Evolutionary conservation across 2,888 invertebrate genomes (phyloP), one percentile per base, ranked within the genome.

Genomic region (Brenthis hecate): DNA sequence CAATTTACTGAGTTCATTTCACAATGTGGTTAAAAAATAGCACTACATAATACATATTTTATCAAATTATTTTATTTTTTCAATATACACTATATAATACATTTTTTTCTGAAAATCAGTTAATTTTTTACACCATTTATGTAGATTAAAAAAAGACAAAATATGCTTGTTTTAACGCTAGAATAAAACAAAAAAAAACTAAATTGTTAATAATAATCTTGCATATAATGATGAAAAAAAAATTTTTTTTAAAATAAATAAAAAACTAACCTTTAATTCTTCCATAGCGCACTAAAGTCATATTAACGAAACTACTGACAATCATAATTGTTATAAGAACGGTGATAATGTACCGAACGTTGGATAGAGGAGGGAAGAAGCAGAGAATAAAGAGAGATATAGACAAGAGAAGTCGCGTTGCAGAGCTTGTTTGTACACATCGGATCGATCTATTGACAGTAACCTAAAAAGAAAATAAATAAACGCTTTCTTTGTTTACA

Each of bases 381-480:
- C 78, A 63, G 66, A 85, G 67, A 0, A 74, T 47, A 0, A 84
- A 54, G 2, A 86, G 70, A 0, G 70, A 0, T 0, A 70, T 4
- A 0, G 80, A 66, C 4, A 87, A 48, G 0, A 83, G n/a, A 0
- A 83, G 70, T 0, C 92, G 81, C 0, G 86, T 85, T 0, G 87
- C 86, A 0, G 88, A 75, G 78, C 80, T 76, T 0, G 89, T 86
- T 72, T 90, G 89, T 0, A 83, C 69, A 0, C 83, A 69, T 19
- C 91, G 85, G 63, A 88, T 77, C 0, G 85, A 84, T 0, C 91
- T 85, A 75, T 81, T 87, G 0, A 88, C 72, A 0, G 85, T 86
- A n/a, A 79, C 80, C 91, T 91, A 84, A 8, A 58, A 65, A 56
- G n/a, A 4, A 51, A 32, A 43, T 6, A 8, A 8, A 11, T 43